These are phyloP conservation scores for Nomada lathburiana DNA, from an alignment of 2,888 invertebrate species.

Conservation along the genomic window DNA sequence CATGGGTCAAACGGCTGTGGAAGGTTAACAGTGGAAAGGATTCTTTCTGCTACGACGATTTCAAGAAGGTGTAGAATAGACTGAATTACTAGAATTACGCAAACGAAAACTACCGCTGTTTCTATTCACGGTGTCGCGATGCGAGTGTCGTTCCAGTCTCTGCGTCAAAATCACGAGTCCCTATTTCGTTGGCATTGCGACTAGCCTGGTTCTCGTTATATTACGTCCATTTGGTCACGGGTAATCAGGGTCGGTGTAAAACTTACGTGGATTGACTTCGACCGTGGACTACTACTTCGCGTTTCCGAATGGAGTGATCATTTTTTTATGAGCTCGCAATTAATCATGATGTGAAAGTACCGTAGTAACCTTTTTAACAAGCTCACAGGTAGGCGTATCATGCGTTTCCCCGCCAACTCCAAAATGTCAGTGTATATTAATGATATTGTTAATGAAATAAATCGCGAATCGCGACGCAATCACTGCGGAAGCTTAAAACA, in stretches of 20 bases:
- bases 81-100: slow-evolving; percentile 32
- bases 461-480: slow-evolving; percentile 8
- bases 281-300: not conserved
- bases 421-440: no score
- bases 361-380: no score
- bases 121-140: not conserved
- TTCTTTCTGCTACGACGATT: not conserved
- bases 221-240: slow-evolving; percentile 37
- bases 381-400: no score
- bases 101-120: slow-evolving; percentile 33
- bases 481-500: not conserved
- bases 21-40: slow-evolving; percentile 7
- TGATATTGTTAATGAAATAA: slow-evolving; percentile 14
- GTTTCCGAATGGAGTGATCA: no score
- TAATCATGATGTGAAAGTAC: no score
- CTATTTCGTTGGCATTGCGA: no score
- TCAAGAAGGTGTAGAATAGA: not conserved
- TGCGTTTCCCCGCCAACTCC: no score
- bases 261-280: slow-evolving; percentile 9
- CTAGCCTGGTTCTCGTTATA: no score
- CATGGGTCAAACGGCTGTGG: slow-evolving; percentile 24
- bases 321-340: no score
- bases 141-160: not conserved
- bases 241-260: slow-evolving; percentile 29
- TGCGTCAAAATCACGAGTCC: no score